A percentile compares a stretch with the other conserved stretches of the same genome.
These are phyloP conservation scores for Ammodytes dubius DNA, from an alignment of 2,113 vertebrate genomes.

Conservation along the genomic window DNA sequence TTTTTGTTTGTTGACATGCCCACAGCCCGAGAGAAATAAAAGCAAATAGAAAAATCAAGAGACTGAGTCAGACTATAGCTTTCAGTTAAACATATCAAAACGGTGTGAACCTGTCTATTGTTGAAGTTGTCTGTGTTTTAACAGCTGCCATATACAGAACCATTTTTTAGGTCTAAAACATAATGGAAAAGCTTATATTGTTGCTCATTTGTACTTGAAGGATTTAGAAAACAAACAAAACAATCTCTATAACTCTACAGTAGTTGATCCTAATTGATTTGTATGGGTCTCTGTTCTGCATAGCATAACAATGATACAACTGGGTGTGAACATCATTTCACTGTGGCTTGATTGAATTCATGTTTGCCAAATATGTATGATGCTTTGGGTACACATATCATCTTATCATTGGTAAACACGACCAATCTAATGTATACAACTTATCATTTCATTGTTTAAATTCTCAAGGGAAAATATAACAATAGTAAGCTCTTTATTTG, in stretches of 20 bases:
- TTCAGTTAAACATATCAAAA: slow-evolving; percentile 7
- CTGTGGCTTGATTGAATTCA: not conserved
- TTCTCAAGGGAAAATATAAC: not conserved
- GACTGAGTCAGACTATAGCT: not conserved
- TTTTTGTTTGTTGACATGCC: slow-evolving; percentile 23
- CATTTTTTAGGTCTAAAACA: not conserved
- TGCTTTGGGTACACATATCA: not conserved
- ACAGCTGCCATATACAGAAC: not conserved
- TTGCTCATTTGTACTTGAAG: not conserved
- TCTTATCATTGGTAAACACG: not conserved
- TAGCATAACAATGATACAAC: not conserved
- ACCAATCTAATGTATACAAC: not conserved
- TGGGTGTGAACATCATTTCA: not conserved
- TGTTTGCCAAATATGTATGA: not conserved
- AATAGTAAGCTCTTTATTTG: not conserved
- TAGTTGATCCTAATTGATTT: not conserved
- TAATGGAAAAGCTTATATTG: not conserved
- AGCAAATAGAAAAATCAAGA: slow-evolving; percentile 1
- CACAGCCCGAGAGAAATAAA: not conserved
- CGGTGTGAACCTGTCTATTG: not conserved
- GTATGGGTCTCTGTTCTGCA: not conserved
- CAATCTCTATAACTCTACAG: not conserved
- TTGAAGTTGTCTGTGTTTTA: not conserved
- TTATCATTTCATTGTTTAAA: not conserved
- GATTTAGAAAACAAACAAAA: not conserved